Conservation (phyloP, 2,113 vertebrate species). For the Callorhinus ursinus region DNA sequence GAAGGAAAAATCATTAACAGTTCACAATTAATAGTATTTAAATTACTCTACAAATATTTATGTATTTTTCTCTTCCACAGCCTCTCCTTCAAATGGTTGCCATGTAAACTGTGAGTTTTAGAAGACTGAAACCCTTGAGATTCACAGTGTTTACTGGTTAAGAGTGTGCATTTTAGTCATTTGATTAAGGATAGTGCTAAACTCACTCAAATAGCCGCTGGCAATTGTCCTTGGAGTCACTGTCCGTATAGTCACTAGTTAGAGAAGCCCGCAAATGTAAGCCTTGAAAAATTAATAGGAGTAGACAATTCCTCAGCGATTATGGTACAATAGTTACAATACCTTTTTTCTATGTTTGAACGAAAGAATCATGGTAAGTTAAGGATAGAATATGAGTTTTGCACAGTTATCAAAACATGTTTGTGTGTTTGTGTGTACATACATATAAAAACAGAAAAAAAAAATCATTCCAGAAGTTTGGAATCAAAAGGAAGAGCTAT, state of each 20-base stretch:
- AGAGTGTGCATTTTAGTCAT: constrained; percentile 9
- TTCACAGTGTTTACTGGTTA: background rate
- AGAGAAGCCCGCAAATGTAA: constrained; percentile 46
- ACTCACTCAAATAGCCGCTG: constrained; percentile 42
- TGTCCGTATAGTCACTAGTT: constrained; percentile 52
- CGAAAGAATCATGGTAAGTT: background rate
- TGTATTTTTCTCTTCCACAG: background rate
- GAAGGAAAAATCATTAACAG: background rate
- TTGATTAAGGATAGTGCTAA: background rate
- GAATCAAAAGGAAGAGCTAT: background rate
- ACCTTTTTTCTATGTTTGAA: constrained; percentile 16
- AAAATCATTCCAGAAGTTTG: background rate
- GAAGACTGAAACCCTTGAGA: constrained; percentile 31
- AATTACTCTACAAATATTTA: background rate
- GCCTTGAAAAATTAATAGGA: constrained; percentile 39
- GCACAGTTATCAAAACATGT: background rate
- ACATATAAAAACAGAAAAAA: background rate
- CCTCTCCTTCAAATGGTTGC: constrained; percentile 36
- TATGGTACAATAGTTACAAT: background rate
- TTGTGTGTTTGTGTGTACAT: background rate
- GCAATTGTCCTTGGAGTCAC: constrained; percentile 48
- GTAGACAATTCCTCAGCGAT: background rate
- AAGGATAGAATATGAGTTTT: constrained; percentile 1
- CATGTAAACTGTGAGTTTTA: constrained; percentile 25
- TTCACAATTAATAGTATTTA: background rate